Evolutionary conservation across 1,140 invertebrate species (phyloP).

Genomic region (honey bee (Apis mellifera)): DNA sequence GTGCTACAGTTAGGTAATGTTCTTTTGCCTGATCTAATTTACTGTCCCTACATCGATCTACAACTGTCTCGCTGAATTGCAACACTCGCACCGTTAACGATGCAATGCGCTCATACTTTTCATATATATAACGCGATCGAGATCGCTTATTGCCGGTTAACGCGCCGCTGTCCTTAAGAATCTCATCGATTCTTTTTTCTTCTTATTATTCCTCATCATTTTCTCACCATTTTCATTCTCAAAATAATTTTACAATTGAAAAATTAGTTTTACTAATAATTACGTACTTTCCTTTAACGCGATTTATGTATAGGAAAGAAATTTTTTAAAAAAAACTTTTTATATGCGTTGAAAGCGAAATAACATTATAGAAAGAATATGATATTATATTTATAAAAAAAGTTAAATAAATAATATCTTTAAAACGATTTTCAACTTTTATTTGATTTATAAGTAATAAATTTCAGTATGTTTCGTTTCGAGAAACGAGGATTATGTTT

Average conservation of each 20-base stretch:
- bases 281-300: too few species aligned
- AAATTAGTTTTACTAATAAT: too few species aligned
- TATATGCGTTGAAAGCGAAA: too few species aligned
- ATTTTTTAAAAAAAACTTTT: too few species aligned
- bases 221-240: too few species aligned
- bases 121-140: constrained; percentile 24
- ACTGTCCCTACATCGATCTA: constrained; percentile 77
- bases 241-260: too few species aligned
- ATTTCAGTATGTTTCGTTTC: neutral
- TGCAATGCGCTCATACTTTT: constrained; percentile 47
- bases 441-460: neutral
- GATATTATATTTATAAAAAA: too few species aligned
- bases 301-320: too few species aligned
- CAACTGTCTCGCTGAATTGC: constrained; percentile 73
- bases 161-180: neutral
- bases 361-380: too few species aligned
- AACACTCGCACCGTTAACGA: constrained; percentile 65
- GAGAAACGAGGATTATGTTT: neutral
- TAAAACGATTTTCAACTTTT: neutral
- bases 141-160: constrained; percentile 39
- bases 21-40: constrained; percentile 79
- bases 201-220: too few species aligned
- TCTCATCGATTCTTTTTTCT: too few species aligned
- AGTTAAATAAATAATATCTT: constrained; percentile 8
- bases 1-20: constrained; percentile 72